Percentiles rank a stretch among this genome's conserved stretches.
phyloP scores from a whole-genome alignment of 2,797 vertebrate species.

The Anguilla anguilla region DNA sequence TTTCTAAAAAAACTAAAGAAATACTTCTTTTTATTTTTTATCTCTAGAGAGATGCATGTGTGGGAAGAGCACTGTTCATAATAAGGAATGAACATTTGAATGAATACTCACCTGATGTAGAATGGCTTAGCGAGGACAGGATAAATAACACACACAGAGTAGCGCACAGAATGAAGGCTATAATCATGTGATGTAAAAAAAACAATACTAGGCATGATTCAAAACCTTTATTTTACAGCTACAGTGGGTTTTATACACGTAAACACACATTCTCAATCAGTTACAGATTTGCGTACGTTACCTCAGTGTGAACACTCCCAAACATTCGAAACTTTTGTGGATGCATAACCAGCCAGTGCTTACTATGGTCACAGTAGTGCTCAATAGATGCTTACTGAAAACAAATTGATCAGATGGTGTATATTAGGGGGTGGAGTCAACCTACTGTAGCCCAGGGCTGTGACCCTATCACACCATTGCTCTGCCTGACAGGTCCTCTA shows the following conservation, averaged over 20 bases:
- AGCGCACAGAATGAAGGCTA: background rate
- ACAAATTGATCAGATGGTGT: background rate
- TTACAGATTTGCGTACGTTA: background rate
- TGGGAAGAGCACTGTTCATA: conserved; percentile 47
- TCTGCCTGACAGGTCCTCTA: background rate
- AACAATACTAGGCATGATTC: background rate
- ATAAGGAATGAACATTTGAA: background rate
- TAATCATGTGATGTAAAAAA: background rate
- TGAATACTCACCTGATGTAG: background rate
- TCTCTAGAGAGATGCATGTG: conserved; percentile 49
- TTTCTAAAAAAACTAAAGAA: conserved; percentile 48
- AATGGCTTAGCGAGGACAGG: background rate
- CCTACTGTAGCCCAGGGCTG: background rate
- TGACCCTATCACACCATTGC: background rate
- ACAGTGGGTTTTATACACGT: background rate
- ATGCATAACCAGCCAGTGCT: background rate
- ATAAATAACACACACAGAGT: background rate
- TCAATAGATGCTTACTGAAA: background rate
- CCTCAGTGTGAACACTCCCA: background rate
- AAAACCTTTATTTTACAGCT: background rate
- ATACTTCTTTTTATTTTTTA: conserved; percentile 43
- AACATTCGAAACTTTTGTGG: background rate
- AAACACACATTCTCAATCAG: background rate
- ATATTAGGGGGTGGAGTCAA: background rate
- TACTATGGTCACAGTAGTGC: background rate